phyloP scores from a whole-genome alignment of 2,113 vertebrate genomes.

The Prionailurus bengalensis region DNA sequence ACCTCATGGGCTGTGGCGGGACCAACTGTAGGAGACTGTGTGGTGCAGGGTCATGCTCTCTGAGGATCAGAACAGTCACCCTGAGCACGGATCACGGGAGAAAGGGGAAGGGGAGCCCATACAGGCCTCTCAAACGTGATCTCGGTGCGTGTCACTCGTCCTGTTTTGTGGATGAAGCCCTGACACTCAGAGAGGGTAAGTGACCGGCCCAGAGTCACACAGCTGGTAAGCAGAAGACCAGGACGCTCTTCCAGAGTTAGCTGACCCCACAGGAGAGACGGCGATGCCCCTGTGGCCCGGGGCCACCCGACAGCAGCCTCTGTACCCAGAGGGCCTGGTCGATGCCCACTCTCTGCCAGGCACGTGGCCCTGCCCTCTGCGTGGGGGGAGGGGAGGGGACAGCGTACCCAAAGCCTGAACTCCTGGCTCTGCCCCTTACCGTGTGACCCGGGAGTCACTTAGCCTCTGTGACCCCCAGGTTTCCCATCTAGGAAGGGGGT shows the following conservation, averaged over 20 bases:
- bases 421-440: not conserved
- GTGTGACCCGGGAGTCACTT: not conserved
- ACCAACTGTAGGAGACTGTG: not conserved
- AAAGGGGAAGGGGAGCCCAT: not conserved
- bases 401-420: not conserved
- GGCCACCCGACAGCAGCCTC: not conserved
- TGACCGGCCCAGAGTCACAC: not conserved
- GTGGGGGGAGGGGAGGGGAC: not conserved
- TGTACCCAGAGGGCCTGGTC: rapidly evolving
- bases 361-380: not conserved
- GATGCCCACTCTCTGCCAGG: not conserved
- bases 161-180: not conserved
- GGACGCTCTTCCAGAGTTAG: not conserved
- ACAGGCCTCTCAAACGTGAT: not conserved
- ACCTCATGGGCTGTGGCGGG: not conserved
- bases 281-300: not conserved
- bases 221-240: not conserved
- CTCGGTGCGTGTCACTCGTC: not conserved
- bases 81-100: not conserved
- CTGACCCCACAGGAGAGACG: not conserved
- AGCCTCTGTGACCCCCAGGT: not conserved
- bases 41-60: not conserved
- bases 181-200: not conserved
- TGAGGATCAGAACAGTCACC: rapidly evolving
- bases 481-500: not conserved